phyloP scores from a whole-genome alignment of 2,888 invertebrate genomes.

The Drosophila kambysellisi region DNA sequence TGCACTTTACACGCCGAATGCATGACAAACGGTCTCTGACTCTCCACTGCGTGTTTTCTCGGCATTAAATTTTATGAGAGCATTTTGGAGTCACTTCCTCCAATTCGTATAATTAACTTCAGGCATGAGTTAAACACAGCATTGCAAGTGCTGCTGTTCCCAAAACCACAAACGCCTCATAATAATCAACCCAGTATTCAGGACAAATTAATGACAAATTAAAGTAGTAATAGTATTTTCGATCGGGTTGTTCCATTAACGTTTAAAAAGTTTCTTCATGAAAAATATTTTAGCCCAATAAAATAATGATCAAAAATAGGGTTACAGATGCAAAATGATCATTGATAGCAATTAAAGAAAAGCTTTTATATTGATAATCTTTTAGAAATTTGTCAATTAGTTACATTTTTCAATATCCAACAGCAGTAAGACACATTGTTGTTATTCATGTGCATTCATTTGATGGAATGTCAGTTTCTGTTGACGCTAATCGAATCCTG shows the following conservation, averaged over 20 bases:
- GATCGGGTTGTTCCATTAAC: no score
- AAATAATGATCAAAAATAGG: no score
- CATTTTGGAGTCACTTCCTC: constrained; percentile 43
- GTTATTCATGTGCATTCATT: background rate
- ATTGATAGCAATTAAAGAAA: background rate
- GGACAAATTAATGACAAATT: constrained; percentile 14
- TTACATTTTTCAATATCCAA: no score
- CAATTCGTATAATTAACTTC: constrained; percentile 23
- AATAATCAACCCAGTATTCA: constrained; percentile 46
- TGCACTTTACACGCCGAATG: constrained; percentile 37
- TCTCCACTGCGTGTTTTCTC: constrained; percentile 42
- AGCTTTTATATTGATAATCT: background rate
- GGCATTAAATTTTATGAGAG: constrained; percentile 61
- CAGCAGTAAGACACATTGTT: background rate
- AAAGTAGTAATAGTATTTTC: no score
- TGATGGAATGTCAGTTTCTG: background rate
- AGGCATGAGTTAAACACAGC: constrained; percentile 5
- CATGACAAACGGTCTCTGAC: constrained; percentile 59
- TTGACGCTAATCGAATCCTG: constrained; percentile 4
- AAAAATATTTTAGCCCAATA: no score
- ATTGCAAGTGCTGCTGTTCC: constrained; percentile 18
- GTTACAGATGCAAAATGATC: background rate
- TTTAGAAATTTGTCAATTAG: background rate
- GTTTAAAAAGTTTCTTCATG: no score
- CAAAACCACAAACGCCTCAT: constrained; percentile 25